A percentile compares a stretch with the other conserved stretches of the same genome.
These are phyloP conservation scores for Nerophis lumbriciformis DNA, from an alignment of 2,113 vertebrate species.

Conservation along the genomic window DNA sequence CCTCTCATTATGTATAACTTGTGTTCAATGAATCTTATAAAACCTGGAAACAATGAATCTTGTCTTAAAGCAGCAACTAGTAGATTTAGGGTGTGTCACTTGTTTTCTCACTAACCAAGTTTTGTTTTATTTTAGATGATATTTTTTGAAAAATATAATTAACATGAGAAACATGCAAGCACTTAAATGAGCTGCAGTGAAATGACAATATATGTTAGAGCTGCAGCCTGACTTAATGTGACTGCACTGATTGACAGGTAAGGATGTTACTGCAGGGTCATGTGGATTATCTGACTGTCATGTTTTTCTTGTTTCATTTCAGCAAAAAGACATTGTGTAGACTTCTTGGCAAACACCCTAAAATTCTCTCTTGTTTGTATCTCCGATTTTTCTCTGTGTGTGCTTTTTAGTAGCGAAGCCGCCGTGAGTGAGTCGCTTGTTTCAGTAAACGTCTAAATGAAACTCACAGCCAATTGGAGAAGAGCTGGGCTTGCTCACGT, in stretches of 20 bases:
- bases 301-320: conserved; percentile 64
- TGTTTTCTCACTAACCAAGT: no score
- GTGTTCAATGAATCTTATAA: no score
- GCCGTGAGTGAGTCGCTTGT: conserved; percentile 99
- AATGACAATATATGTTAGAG: no score
- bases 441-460: conserved; percentile 99
- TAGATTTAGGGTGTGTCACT: no score
- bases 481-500: conserved; percentile 99
- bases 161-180: no score
- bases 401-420: conserved; percentile 93
- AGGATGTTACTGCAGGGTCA: conserved; percentile 47
- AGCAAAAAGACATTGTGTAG: conserved; percentile 92
- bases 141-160: no score
- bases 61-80: no score
- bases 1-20: neutral
- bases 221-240: neutral
- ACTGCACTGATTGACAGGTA: conserved; percentile 52
- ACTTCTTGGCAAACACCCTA: conserved; percentile 89
- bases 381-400: conserved; percentile 99
- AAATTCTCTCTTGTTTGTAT: conserved; percentile 98
- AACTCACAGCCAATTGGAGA: conserved; percentile 98
- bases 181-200: no score
- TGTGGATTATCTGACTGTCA: conserved; percentile 37
- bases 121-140: no score
- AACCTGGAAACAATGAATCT: no score